Evolutionary conservation across 92 coral and sea anemone genomes (phyloP).

Genomic region (Phenganax stokvisi): DNA sequence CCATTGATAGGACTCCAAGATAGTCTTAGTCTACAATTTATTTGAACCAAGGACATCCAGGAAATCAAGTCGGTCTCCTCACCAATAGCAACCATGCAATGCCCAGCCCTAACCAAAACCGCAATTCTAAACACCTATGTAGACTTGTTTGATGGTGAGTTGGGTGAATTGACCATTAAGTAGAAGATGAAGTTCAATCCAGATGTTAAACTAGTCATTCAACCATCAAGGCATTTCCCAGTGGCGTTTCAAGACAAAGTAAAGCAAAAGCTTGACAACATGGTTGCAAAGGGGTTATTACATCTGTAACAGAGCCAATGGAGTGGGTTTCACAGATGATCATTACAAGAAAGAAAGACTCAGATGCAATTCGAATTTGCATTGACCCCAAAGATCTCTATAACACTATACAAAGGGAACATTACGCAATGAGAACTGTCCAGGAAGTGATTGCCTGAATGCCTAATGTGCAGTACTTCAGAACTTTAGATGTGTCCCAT

Average conservation of each 20-base stretch:
- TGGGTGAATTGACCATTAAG: too few relatives aligned
- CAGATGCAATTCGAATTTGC: slow-evolving; percentile 11
- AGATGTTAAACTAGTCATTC: neutral
- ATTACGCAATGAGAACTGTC: neutral
- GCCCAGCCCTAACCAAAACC: too few relatives aligned
- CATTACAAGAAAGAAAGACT: slow-evolving; percentile 31
- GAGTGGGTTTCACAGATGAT: slow-evolving; percentile 28
- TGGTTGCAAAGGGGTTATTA: neutral
- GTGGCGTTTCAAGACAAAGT: neutral
- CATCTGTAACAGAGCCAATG: neutral
- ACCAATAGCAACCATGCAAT: too few relatives aligned
- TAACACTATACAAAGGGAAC: slow-evolving; percentile 30
- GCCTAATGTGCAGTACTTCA: neutral
- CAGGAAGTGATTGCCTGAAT: neutral
- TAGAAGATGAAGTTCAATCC: neutral
- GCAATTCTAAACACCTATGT: too few relatives aligned
- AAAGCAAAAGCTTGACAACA: neutral
- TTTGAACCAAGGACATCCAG: too few relatives aligned
- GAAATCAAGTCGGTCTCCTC: too few relatives aligned
- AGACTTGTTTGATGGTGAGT: too few relatives aligned
- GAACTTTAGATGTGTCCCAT: slow-evolving; percentile 5
- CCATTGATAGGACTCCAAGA: too few relatives aligned
- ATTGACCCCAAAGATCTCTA: slow-evolving; percentile 14
- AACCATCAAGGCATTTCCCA: neutral
- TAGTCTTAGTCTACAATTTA: too few relatives aligned